Base-by-base conservation (phyloP, 2,888 invertebrate species). In the Caenorhabditis drosophilae region DNA sequence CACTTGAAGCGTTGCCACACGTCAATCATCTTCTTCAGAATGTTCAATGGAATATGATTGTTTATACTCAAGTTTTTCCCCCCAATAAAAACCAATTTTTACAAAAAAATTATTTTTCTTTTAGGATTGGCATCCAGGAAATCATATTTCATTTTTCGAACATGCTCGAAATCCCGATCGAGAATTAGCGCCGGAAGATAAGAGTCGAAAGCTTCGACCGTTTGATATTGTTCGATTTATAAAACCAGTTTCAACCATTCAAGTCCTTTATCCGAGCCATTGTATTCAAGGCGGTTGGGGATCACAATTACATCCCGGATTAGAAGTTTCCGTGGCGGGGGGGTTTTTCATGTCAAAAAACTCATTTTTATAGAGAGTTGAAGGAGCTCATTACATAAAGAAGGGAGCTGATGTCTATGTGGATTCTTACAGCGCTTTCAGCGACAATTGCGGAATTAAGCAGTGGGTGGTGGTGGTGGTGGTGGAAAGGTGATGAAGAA, bases 101-200 rank as follows among this genome's bases (percentile, higher is more conserved):
- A n/a, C n/a, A n/a, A n/a, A n/a, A n/a, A n/a, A n/a, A n/a, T n/a
- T n/a, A n/a, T n/a, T n/a, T n/a, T n/a, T n/a, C n/a, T n/a, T n/a
- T n/a, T n/a, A n/a, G n/a, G 97, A 97, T 87, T 97, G 96, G 95
- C 97, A 97, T 87, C 96, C 96, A 0, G 89, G 90, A 38, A 90
- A 94, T 86, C 94, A 94, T 85, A 92, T 96, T 35, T 95, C 95
- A 7, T 97, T 97, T 86, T 90, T 93, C 74, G 95, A 96, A 84
- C 96, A 96, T 85, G 82, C 67, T 46, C 60, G 78, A 11, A 76
- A 81, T 49, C 49, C 60, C 4, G 81, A 81, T 38, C 66, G 81
- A 26, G 59, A 62, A 31, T 51, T 81, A 51, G 59, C 66, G 18
- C 67, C 70, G 11, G 70, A 71, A 45, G 80, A 81, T 47, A 66